Conservation (phyloP, 1,140 invertebrate genomes). For the Drosophila littoralis region DNA sequence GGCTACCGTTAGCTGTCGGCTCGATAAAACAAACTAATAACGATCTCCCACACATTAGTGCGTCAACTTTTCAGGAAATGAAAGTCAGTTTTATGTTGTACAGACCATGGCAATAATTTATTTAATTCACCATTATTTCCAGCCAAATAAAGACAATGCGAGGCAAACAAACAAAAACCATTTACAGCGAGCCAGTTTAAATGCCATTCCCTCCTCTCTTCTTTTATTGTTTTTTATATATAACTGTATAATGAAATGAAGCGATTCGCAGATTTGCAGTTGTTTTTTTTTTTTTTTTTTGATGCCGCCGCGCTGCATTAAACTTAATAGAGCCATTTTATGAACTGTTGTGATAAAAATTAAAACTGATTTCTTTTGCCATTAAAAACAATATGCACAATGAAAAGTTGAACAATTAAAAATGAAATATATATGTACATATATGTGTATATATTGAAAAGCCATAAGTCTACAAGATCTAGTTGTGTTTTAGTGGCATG, state of each 20-base stretch:
- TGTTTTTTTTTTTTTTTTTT: not conserved
- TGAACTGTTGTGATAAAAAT: constrained; percentile 24
- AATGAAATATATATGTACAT: not conserved
- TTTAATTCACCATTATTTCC: constrained; percentile 71
- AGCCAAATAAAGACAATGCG: constrained; percentile 75
- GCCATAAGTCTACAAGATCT: not conserved
- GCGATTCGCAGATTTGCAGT: constrained; percentile 17
- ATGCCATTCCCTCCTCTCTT: constrained; percentile 24
- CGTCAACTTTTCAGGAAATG: constrained; percentile 65
- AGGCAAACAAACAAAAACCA: constrained; percentile 65
- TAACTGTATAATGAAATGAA: constrained; percentile 24
- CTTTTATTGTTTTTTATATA: constrained; percentile 10
- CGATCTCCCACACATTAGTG: constrained; percentile 31
- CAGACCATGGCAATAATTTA: constrained; percentile 68
- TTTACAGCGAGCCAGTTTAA: constrained; percentile 60
- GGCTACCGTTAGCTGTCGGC: constrained; percentile 5
- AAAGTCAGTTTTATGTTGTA: constrained; percentile 57
- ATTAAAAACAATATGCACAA: constrained; percentile 10
- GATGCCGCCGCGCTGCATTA: not conserved
- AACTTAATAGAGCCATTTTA: constrained; percentile 34
- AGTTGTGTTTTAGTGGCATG: not conserved
- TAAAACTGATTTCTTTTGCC: constrained; percentile 17
- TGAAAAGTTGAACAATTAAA: constrained; percentile 12
- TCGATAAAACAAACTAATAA: constrained; percentile 7
- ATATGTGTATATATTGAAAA: not conserved